phyloP scores from a whole-genome alignment of 2,888 invertebrate species.

The Macrophya alboannulata region DNA sequence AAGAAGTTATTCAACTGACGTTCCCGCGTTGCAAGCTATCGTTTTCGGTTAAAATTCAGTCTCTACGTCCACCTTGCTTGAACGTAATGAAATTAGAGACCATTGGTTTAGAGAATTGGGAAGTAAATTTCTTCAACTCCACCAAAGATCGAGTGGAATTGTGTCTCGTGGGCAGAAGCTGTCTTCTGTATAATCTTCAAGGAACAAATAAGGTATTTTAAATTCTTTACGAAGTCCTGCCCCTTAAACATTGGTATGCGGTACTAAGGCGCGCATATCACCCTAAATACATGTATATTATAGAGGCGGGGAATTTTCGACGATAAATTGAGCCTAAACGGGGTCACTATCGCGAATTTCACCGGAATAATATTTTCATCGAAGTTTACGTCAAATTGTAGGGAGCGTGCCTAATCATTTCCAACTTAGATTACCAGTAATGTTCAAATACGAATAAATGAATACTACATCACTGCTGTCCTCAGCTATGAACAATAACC shows the following conservation, averaged over 20 bases:
- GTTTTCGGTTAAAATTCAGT: constrained; percentile 65
- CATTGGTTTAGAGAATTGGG: constrained; percentile 62
- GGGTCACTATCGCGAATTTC: not conserved
- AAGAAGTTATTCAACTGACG: constrained; percentile 62
- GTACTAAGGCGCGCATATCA: not conserved
- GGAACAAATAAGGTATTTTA: constrained; percentile 58
- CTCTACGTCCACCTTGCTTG: constrained; percentile 68
- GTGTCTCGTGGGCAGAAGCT: constrained; percentile 66
- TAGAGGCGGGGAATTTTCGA: not conserved
- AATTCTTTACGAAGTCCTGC: constrained; percentile 2
- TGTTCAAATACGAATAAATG: too few species aligned
- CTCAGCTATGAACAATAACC: too few species aligned
- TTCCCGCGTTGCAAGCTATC: constrained; percentile 67
- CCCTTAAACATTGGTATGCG: not conserved
- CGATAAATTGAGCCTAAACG: not conserved
- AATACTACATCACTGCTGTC: too few species aligned
- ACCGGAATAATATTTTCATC: too few species aligned
- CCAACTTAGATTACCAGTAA: too few species aligned
- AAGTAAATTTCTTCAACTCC: constrained; percentile 69
- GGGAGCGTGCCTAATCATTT: too few species aligned
- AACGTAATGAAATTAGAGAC: constrained; percentile 68
- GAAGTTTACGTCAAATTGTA: too few species aligned
- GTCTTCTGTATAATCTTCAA: constrained; percentile 72
- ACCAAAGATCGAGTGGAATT: constrained; percentile 69
- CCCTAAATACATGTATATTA: not conserved